Evolutionary conservation across 2,888 invertebrate genomes (phyloP).

Genomic region (Cheilosia vulpina): DNA sequence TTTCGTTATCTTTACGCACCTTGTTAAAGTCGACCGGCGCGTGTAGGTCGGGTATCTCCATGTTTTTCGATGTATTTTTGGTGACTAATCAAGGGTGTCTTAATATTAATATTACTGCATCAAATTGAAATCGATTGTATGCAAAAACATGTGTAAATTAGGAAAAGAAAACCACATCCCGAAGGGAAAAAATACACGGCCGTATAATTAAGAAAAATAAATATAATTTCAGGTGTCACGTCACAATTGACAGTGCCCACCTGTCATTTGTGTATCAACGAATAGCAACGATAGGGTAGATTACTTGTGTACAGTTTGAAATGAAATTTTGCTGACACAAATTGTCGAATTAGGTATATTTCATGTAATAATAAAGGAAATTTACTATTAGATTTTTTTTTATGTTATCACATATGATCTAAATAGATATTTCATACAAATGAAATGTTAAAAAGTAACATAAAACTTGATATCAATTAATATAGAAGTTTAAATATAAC

Average conservation of each 20-base stretch:
- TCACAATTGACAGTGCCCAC: conserved; percentile 34
- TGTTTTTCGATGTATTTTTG: conserved; percentile 50
- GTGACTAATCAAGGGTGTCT: conserved; percentile 3
- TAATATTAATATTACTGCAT: conserved; percentile 21
- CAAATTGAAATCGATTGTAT: conserved; percentile 38
- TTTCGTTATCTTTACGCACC: conserved; percentile 80
- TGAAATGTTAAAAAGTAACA: too few relatives aligned
- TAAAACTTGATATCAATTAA: too few relatives aligned
- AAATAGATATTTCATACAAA: too few relatives aligned
- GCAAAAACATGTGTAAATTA: conserved; percentile 39
- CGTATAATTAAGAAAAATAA: conserved; percentile 49
- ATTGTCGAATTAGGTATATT: too few relatives aligned
- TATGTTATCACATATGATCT: too few relatives aligned
- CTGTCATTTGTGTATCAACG: conserved; percentile 11
- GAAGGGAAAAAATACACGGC: conserved; percentile 50
- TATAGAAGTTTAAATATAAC: too few relatives aligned
- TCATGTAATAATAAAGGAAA: too few relatives aligned
- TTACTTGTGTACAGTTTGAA: background rate
- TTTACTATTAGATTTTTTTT: too few relatives aligned
- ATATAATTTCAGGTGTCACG: conserved; percentile 45
- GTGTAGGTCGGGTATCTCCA: conserved; percentile 81
- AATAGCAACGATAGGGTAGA: conserved; percentile 5
- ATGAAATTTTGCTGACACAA: too few relatives aligned
- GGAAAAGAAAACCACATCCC: conserved; percentile 62
- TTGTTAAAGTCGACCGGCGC: conserved; percentile 85